phyloP scores from a whole-genome alignment of 2,113 vertebrate species.

The Trachemys scripta region DNA sequence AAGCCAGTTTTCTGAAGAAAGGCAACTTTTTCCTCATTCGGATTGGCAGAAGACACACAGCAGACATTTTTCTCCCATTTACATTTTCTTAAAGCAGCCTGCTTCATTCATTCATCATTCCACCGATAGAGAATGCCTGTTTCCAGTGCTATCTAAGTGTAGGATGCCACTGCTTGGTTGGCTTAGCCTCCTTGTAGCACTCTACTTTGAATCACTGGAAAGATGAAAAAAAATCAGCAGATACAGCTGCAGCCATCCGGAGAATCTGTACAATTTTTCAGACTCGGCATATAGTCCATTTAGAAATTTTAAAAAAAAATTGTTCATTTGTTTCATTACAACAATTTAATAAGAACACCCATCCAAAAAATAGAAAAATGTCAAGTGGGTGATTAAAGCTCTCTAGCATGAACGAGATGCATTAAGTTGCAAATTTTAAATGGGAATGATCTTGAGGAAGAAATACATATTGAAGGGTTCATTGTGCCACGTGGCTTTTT shows the following conservation, averaged over 20 bases:
- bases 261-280: not conserved
- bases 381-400: slow-evolving; percentile 51
- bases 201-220: slow-evolving; percentile 9
- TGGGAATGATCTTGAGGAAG: not conserved
- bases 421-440: slow-evolving; percentile 39
- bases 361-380: slow-evolving; percentile 39
- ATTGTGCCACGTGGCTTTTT: not conserved
- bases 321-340: slow-evolving; percentile 59
- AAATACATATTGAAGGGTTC: not conserved
- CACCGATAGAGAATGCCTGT: not conserved
- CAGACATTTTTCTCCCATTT: not conserved
- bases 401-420: not conserved
- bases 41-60: not conserved
- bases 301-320: not conserved
- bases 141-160: not conserved
- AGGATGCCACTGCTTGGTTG: not conserved
- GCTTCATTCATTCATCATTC: not conserved
- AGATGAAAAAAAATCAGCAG: not conserved
- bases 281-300: not conserved
- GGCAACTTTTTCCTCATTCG: not conserved
- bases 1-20: not conserved
- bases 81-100: slow-evolving; percentile 22
- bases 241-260: not conserved
- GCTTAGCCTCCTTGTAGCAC: not conserved
- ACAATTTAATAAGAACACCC: slow-evolving; percentile 33